Evolutionary conservation across 2,797 vertebrate species (phyloP), one percentile per base, ranked within the genome.

Genomic region (Adelosebastes latens): DNA sequence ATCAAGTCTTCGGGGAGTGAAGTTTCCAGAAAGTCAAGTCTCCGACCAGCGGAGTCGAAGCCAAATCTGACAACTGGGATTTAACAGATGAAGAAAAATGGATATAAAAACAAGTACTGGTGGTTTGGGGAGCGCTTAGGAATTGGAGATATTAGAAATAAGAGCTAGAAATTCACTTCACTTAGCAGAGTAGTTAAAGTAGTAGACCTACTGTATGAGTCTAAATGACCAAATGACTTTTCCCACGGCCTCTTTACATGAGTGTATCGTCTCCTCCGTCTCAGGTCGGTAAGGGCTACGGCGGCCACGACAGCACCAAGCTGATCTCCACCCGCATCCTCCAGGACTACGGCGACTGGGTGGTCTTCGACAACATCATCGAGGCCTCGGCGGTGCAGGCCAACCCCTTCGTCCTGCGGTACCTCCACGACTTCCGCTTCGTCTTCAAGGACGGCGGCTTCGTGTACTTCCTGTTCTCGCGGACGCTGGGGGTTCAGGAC

Each of bases 271-370:
- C 39, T 69, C 39, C 14, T 39, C 7, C 4, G 1, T 58, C 5
- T 24, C 6, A 95, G 94, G 93, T 95, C n/a, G 98, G 97, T 7
- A 99, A 99, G 74, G 97, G 98, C 22, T 97, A 97, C 0, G 97
- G 97, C 66, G 95, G 92, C 8, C 94, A 97, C 0, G 98, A 99
- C 93, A 98, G 97, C 8, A 96, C 97, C 22, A 97, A 99, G 90
- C 97, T 99, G 11, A 97, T 99, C 90, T 98, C 97, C 94, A 99
- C 98, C 4, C 96, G 97, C 22, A 96, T 98, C 88, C 96, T 99
- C 65, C 90, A 96, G 29, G 94, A 93, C 3, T 74, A 82, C 0
- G 88, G 85, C 0, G 96, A 97, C 1, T 96, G 96, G 94, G 97
- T 97, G 59, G 90, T 96, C 24, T 99, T 99, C 20, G 98, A 99